Evolutionary conservation across 2,888 invertebrate genomes (phyloP).

Genomic region (Oscheius sp.): DNA sequence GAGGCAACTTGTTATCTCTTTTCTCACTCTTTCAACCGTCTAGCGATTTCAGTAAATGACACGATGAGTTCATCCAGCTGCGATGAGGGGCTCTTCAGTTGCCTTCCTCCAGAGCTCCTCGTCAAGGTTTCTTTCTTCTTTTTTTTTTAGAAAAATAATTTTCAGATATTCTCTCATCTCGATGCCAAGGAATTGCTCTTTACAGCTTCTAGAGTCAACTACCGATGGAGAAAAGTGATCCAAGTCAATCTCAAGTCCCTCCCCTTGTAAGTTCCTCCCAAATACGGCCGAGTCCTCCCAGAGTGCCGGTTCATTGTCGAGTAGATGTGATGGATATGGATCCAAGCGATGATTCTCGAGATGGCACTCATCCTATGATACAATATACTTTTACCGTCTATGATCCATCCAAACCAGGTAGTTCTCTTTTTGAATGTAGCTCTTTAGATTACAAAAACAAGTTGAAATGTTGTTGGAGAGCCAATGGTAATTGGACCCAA

Average conservation of each 20-base stretch:
- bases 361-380: constrained; percentile 49
- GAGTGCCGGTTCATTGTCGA: constrained; percentile 45
- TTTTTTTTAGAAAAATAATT: neutral
- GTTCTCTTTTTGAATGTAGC: neutral
- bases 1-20: neutral
- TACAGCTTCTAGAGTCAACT: constrained; percentile 35
- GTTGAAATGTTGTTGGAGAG: constrained; percentile 39
- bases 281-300: constrained; percentile 13
- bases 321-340: constrained; percentile 42
- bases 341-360: constrained; percentile 24
- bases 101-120: constrained; percentile 11
- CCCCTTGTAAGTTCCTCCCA: too few species aligned
- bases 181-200: constrained; percentile 36
- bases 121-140: constrained; percentile 2
- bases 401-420: constrained; percentile 35
- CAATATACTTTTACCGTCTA: constrained; percentile 45
- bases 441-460: constrained; percentile 43
- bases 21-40: neutral
- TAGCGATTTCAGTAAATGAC: neutral
- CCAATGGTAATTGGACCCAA: constrained; percentile 33
- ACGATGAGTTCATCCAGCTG: neutral
- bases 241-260: constrained; percentile 28
- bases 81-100: constrained; percentile 8
- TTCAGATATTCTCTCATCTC: constrained; percentile 38
- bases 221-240: constrained; percentile 34